phyloP scores from a whole-genome alignment of 2,113 vertebrate species.

The Tachysurus vachellii region DNA sequence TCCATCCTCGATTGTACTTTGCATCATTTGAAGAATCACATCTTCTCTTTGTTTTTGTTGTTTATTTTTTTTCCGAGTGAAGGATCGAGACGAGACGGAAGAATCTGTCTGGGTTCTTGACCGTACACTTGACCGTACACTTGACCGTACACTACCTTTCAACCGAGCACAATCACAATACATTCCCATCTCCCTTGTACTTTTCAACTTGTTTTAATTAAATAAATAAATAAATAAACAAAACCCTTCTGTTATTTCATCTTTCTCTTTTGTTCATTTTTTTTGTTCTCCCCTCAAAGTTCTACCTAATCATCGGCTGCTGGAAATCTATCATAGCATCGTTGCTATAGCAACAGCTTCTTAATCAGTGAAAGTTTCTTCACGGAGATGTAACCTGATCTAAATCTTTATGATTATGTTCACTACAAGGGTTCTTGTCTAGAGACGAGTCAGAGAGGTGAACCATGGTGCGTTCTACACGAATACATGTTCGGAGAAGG shows the following conservation, averaged over 20 bases:
- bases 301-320: not conserved
- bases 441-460: no score
- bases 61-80: not conserved
- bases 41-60: not conserved
- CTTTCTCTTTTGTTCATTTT: not conserved
- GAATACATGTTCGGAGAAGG: no score
- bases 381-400: no score
- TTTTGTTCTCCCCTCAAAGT: not conserved
- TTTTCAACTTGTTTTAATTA: conserved; percentile 48
- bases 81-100: not conserved
- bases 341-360: not conserved
- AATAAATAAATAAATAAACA: conserved; percentile 4
- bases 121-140: conserved; percentile 51
- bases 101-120: conserved; percentile 15
- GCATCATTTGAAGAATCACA: conserved; percentile 71
- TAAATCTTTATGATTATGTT: no score
- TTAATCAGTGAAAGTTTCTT: not conserved
- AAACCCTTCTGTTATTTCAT: not conserved
- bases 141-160: conserved; percentile 42
- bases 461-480: no score
- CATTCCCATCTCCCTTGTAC: conserved; percentile 32
- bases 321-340: not conserved
- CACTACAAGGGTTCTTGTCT: no score
- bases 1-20: conserved; percentile 68
- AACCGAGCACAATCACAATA: conserved; percentile 39